Conservation (phyloP, 2,888 invertebrate species). For the Calameuta pallipes region DNA sequence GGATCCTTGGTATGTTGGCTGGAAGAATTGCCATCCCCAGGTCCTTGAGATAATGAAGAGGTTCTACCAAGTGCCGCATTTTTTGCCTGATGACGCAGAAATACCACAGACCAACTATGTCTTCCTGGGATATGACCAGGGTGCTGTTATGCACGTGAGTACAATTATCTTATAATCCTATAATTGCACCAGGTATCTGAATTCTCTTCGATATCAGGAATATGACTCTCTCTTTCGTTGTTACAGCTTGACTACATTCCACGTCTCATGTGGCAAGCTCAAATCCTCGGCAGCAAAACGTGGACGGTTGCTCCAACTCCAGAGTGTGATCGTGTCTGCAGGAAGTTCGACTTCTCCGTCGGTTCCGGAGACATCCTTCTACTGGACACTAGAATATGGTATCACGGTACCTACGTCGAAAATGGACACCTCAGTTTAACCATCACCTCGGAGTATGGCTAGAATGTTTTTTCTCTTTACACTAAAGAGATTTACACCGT, state of each 20-base stretch:
- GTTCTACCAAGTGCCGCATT: slow-evolving; percentile 84
- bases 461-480: slow-evolving; percentile 36
- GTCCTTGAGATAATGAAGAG: slow-evolving; percentile 79
- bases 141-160: slow-evolving; percentile 90
- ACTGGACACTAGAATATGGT: slow-evolving; percentile 92
- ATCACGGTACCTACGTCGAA: slow-evolving; percentile 86
- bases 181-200: neutral
- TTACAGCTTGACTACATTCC: slow-evolving; percentile 89
- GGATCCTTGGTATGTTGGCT: slow-evolving; percentile 90
- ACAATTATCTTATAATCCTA: slow-evolving; percentile 7
- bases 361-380: slow-evolving; percentile 91
- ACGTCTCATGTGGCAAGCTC: slow-evolving; percentile 94
- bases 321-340: slow-evolving; percentile 85
- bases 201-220: neutral
- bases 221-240: neutral
- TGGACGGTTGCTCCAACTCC: slow-evolving; percentile 89
- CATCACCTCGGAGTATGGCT: slow-evolving; percentile 93
- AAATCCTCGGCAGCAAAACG: slow-evolving; percentile 85
- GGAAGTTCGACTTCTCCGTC: slow-evolving; percentile 80
- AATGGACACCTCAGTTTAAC: slow-evolving; percentile 87
- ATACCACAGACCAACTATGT: slow-evolving; percentile 90
- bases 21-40: slow-evolving; percentile 90
- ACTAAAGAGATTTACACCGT: neutral
- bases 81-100: slow-evolving; percentile 90
- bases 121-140: slow-evolving; percentile 91